A percentile compares a stretch with the other conserved stretches of the same genome.
phyloP scores from a whole-genome alignment of 1,140 invertebrate genomes.

The Eurosta solidaginis region DNA sequence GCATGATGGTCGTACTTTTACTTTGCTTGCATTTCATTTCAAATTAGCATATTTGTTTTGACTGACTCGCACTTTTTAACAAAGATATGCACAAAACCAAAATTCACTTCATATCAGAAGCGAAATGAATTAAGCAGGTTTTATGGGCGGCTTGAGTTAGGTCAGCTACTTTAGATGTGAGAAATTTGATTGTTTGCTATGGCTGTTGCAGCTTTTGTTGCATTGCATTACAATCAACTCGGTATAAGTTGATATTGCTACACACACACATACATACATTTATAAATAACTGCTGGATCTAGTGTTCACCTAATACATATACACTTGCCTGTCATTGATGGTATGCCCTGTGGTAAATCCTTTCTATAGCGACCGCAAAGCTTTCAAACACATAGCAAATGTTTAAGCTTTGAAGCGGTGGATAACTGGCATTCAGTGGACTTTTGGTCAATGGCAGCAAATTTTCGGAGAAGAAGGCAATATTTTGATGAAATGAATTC shows the following conservation, averaged over 20 bases:
- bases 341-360: background rate
- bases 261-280: background rate
- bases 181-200: background rate
- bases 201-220: background rate
- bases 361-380: background rate
- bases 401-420: constrained; percentile 1
- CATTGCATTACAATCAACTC: background rate
- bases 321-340: background rate
- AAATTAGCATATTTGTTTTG: constrained; percentile 24
- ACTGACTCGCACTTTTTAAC: background rate
- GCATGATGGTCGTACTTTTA: background rate
- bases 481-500: too few species aligned
- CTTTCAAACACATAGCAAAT: background rate
- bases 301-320: too few species aligned
- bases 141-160: constrained; percentile 6
- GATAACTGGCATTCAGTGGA: background rate
- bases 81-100: constrained; percentile 1
- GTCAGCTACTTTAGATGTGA: constrained; percentile 1
- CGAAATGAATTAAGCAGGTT: background rate
- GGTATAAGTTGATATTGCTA: background rate
- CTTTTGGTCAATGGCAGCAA: background rate
- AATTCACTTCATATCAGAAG: background rate
- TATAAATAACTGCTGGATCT: too few species aligned
- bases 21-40: background rate
- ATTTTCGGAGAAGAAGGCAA: background rate